Conservation (phyloP, 2,888 invertebrate genomes). For the Caenorhabditis afra region DNA sequence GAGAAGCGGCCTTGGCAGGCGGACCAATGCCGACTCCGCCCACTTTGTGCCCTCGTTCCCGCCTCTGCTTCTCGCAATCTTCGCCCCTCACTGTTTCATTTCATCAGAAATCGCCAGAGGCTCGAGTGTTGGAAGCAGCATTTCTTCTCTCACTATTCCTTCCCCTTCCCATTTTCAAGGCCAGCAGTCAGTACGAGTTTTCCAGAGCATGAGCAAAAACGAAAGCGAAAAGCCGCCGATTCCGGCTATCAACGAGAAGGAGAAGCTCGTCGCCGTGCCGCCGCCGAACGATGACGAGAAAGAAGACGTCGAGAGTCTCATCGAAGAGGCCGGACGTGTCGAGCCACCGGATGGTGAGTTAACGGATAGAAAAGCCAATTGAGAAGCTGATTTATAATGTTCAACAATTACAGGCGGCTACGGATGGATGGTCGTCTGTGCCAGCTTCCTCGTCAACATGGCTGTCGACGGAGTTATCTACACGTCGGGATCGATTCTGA, state of each 20-base stretch:
- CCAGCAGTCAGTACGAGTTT: neutral
- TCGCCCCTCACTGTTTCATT: neutral
- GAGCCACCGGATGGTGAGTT: slow-evolving; percentile 77
- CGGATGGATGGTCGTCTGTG: slow-evolving; percentile 94
- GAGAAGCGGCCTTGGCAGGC: neutral
- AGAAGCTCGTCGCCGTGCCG: neutral
- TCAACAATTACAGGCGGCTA: slow-evolving; percentile 84
- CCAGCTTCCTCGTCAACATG: slow-evolving; percentile 97
- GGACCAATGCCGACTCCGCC: neutral
- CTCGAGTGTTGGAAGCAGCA: too few species aligned
- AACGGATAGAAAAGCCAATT: too few species aligned
- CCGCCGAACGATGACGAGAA: slow-evolving; percentile 44
- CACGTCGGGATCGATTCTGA: slow-evolving; percentile 81
- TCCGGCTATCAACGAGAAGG: slow-evolving; percentile 18
- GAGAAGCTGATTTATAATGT: neutral
- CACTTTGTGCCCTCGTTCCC: neutral
- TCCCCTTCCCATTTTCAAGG: slow-evolving; percentile 10
- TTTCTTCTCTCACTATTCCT: neutral
- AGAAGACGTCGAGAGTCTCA: slow-evolving; percentile 67
- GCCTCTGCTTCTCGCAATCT: neutral
- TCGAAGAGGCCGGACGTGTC: slow-evolving; percentile 73
- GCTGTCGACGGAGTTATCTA: slow-evolving; percentile 90
- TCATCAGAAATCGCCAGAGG: too few species aligned
- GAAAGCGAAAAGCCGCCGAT: slow-evolving; percentile 27
- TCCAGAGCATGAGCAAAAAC: slow-evolving; percentile 23